Base-by-base conservation (phyloP, 2,888 invertebrate genomes). In the Cacoxenus indagator region DNA sequence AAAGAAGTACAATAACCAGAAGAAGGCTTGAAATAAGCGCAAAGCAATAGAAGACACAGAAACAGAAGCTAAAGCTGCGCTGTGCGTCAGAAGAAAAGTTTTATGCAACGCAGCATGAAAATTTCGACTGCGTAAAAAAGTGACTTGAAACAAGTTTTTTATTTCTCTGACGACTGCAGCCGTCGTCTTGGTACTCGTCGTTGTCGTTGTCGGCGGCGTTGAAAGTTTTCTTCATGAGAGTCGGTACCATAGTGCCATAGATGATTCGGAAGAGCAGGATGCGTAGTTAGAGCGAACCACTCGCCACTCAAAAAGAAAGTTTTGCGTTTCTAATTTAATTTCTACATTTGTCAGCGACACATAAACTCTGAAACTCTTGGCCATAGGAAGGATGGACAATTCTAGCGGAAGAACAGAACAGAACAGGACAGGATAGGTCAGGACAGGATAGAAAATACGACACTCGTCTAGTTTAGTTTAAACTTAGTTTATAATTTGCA, bases 111-210 rank as follows among this genome's bases (percentile, higher is more conserved):
- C 61, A 62, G 61, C 61, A 62, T 62, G 61, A 62, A 62, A 62
- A 45, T 62, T 37, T 62, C 43, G 29, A 62, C 61, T 17, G 22
- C 17, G 51, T 17, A 51, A 17, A 72, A 76, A 73, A 64, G 51
- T 70, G 67, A 31, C 43, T 54, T 57, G 29, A 54, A 54, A 67
- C 68, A 75, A 71, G 57, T 68, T 75, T 75, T 70, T 17, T 69
- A 17, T 57, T 48, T 22, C 37, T 24, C 61, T 14, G 17, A 14
- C 57, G 26, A 54, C 11, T 54, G 4, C 4, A 24, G 19, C 8
- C 24, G 19, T 51, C 17, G 14, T 45, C 17, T 45, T 45, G 45
- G 14, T 45, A 17, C 46, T 17, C n/a, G 46, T 46, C n/a, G n/a
- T 43, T 54, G 54, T 54, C n/a, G n/a, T n/a, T n/a, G n/a, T n/a